phyloP scores from a whole-genome alignment of 2,888 invertebrate genomes.

The Eurytoma adleriae region DNA sequence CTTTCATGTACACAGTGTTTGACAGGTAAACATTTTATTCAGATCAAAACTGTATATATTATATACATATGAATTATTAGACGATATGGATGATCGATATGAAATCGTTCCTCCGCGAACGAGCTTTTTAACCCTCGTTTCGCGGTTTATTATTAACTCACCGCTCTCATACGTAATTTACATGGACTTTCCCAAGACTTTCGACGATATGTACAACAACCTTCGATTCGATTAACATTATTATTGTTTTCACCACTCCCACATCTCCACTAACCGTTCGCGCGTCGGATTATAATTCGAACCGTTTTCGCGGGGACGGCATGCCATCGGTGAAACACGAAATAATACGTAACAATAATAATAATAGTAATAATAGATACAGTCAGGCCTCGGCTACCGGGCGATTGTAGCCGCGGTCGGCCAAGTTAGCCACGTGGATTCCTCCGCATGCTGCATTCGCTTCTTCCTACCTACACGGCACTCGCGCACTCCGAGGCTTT shows the following conservation, averaged over 20 bases:
- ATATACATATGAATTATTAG: slow-evolving; percentile 73
- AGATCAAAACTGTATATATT: slow-evolving; percentile 70
- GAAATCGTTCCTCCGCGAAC: slow-evolving; percentile 64
- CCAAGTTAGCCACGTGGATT: not conserved
- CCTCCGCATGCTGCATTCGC: not conserved
- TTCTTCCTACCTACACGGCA: not conserved
- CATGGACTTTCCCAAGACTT: slow-evolving; percentile 60
- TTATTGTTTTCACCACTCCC: slow-evolving; percentile 34
- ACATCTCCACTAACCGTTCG: slow-evolving; percentile 14
- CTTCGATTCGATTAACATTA: slow-evolving; percentile 34
- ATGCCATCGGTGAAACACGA: slow-evolving; percentile 28
- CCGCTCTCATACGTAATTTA: slow-evolving; percentile 49
- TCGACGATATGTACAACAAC: slow-evolving; percentile 57
- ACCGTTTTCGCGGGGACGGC: slow-evolving; percentile 37
- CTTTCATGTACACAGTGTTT: slow-evolving; percentile 48
- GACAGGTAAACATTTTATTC: slow-evolving; percentile 74
- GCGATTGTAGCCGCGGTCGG: not conserved
- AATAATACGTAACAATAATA: slow-evolving; percentile 36
- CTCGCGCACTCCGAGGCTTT: too few relatives aligned
- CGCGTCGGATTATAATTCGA: slow-evolving; percentile 35
- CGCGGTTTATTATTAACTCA: slow-evolving; percentile 17
- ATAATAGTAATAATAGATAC: slow-evolving; percentile 20
- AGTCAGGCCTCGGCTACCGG: slow-evolving; percentile 12
- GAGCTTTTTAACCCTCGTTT: slow-evolving; percentile 8
- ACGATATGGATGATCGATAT: slow-evolving; percentile 72